phyloP scores from a whole-genome alignment of 2,888 invertebrate species.

The Apamea anceps region DNA sequence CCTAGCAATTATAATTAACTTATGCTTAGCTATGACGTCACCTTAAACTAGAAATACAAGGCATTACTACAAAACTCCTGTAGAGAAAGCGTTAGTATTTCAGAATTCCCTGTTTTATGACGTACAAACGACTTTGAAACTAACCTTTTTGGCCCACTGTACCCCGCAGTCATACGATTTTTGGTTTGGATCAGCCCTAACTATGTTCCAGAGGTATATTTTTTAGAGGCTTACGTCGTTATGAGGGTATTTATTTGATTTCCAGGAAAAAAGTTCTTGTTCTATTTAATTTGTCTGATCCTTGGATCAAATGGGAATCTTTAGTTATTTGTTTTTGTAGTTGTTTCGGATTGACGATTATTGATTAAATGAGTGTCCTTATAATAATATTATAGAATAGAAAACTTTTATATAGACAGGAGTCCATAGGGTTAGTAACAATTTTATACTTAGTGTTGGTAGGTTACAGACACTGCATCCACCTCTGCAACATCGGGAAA shows the following conservation, averaged over 20 bases:
- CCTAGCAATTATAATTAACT: not conserved
- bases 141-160: slow-evolving; percentile 15
- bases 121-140: not conserved
- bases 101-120: not conserved
- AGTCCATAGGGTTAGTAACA: not conserved
- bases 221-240: slow-evolving; percentile 43
- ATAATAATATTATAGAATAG: not conserved
- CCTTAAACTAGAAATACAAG: no score
- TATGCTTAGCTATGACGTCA: not conserved
- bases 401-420: not conserved
- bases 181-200: slow-evolving; percentile 54
- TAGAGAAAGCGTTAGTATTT: not conserved
- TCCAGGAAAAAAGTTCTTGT: slow-evolving; percentile 19
- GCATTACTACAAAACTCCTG: not conserved
- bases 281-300: slow-evolving; percentile 15
- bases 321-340: slow-evolving; percentile 14
- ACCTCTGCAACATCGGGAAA: not conserved
- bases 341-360: not conserved
- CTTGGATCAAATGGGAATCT: slow-evolving; percentile 9
- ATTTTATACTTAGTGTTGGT: not conserved
- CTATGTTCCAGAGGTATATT: slow-evolving; percentile 57
- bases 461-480: not conserved
- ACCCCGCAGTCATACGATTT: slow-evolving; percentile 59
- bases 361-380: not conserved
- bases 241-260: slow-evolving; percentile 59